Evolutionary conservation across 2,888 invertebrate genomes (phyloP), one percentile per base, ranked within the genome.

Genomic region (Falcaria lacertinaria): DNA sequence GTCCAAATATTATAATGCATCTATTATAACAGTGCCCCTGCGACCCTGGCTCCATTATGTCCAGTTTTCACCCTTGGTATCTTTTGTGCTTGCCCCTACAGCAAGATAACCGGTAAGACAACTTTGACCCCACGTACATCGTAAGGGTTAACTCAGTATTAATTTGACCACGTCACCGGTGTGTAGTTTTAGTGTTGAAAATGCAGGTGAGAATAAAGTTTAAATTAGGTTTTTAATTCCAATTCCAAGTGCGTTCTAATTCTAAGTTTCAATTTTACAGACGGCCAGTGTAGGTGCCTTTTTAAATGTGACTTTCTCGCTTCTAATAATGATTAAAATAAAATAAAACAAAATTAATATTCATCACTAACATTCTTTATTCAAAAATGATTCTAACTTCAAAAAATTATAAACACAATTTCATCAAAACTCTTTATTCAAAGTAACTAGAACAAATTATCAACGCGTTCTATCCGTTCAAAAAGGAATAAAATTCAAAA

Each of bases 81-180:
- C 76, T 74, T 76, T 84, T 80, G 81, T 79, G 52, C 57, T 46
- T 53, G 64, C 54, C 82, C 80, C 68, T 57, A 54, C 54, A 67
- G 66, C 60, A 86, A 88, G 88, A 88, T 81, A 89, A 89, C 89
- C 80, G 86, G 89, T 87, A 88, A 89, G 89, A 89, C 89, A 84
- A 72, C 78, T 86, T 83, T 85, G 82, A 81, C 82, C 86, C 78
- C 66, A 46, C 53, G 55, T 52, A 64, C 64, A 42, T 53, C 48
- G 46, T 62, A 64, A 81, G 86, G 84, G 87, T 86, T 85, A 74
- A 70, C 50, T 80, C 81, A 88, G 88, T 88, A 60, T 62, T 54
- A 59, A 59, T 77, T 70, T 86, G 84, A 78, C 85, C 85, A 73
- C 66, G 73, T 57, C 48, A 44, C 58, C 51, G 66, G 59, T 50